Evolutionary conservation across 2,888 invertebrate genomes (phyloP).

Genomic region (Tetragnatha montana): DNA sequence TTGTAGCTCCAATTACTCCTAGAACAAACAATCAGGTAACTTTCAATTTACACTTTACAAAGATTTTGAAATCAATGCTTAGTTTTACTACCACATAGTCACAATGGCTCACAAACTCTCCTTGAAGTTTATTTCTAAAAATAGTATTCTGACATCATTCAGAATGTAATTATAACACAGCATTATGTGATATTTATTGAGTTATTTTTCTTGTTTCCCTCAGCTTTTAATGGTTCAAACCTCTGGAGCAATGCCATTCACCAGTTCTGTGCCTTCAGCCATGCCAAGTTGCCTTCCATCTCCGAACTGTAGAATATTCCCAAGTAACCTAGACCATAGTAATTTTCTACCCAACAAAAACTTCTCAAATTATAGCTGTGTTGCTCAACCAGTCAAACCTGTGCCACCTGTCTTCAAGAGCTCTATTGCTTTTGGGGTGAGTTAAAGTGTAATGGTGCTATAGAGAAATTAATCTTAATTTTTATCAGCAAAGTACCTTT

Average conservation of each 20-base stretch:
- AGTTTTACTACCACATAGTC: too few relatives aligned
- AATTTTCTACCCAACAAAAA: constrained; percentile 45
- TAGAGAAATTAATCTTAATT: too few relatives aligned
- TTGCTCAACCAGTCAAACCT: constrained; percentile 62
- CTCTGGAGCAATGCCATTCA: constrained; percentile 54
- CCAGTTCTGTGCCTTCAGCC: constrained; percentile 47
- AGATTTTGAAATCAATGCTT: too few relatives aligned
- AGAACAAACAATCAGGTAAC: constrained; percentile 53
- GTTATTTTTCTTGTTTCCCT: neutral
- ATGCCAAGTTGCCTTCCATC: constrained; percentile 62
- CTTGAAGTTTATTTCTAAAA: neutral
- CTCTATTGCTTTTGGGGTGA: constrained; percentile 67
- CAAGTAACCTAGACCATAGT: constrained; percentile 27
- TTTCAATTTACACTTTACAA: neutral
- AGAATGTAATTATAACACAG: neutral
- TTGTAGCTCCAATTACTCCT: constrained; percentile 61
- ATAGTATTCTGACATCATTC: neutral
- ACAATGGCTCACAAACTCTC: too few relatives aligned
- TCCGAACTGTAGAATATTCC: constrained; percentile 45
- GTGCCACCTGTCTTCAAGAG: constrained; percentile 70
- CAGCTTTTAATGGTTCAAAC: constrained; percentile 68
- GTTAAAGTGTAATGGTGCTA: neutral
- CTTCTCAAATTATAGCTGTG: constrained; percentile 50
- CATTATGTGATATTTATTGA: too few relatives aligned
- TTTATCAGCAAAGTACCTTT: too few relatives aligned